phyloP scores from a whole-genome alignment of 2,888 invertebrate species.

The Hydropsyche betteni region DNA sequence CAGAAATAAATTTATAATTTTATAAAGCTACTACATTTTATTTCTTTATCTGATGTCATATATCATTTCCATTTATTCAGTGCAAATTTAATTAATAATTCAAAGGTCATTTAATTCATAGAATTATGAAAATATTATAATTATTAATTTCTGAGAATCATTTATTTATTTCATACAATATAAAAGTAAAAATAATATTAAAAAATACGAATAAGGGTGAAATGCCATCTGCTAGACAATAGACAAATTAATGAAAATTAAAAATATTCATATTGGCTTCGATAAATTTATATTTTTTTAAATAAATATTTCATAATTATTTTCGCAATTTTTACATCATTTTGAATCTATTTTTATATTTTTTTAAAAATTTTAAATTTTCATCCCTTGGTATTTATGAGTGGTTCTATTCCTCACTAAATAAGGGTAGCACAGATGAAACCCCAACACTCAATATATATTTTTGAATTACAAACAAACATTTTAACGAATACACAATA shows the following conservation, averaged over 20 bases:
- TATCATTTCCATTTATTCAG: not conserved
- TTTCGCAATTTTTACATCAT: not conserved
- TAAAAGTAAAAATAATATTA: not conserved
- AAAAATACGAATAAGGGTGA: not conserved
- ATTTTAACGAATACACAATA: no score
- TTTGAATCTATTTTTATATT: not conserved
- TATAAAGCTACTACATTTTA: not conserved
- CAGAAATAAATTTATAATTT: not conserved
- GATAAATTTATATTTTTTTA: not conserved
- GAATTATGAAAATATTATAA: no score
- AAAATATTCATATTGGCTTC: not conserved
- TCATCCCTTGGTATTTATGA: not conserved
- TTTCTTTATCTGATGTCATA: not conserved
- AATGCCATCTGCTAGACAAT: slow-evolving; percentile 32
- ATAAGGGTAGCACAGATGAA: no score
- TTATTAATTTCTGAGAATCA: not conserved
- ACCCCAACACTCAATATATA: no score
- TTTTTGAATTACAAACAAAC: no score
- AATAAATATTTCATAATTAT: not conserved
- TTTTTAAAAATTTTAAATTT: not conserved
- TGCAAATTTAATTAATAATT: no score
- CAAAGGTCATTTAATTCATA: no score
- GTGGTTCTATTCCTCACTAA: no score
- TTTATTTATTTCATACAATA: slow-evolving; percentile 1
- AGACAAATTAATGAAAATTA: slow-evolving; percentile 2